phyloP scores from a whole-genome alignment of 1,140 invertebrate species.

The Platyscapa corneri region DNA sequence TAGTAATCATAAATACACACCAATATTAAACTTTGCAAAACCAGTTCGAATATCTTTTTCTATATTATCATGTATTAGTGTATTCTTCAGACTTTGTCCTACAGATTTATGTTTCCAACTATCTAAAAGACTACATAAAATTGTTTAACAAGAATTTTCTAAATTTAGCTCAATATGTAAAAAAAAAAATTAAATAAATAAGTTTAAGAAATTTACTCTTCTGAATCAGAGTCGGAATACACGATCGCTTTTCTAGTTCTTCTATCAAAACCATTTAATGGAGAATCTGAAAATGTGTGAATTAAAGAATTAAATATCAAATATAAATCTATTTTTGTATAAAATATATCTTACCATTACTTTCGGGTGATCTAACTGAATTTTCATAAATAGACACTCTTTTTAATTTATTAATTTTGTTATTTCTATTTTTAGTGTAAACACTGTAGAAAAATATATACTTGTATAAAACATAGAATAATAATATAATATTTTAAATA shows the following conservation, averaged over 20 bases:
- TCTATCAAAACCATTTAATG: background rate
- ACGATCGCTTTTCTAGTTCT: background rate
- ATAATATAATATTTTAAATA: background rate
- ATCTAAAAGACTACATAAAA: background rate
- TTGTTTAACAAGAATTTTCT: background rate
- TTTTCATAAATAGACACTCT: constrained; percentile 48
- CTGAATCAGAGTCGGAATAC: constrained; percentile 32
- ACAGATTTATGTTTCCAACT: background rate
- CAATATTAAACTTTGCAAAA: background rate
- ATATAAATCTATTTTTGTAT: constrained; percentile 13
- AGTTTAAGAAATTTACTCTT: constrained; percentile 18
- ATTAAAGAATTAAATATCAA: constrained; percentile 7
- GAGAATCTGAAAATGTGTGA: constrained; percentile 28
- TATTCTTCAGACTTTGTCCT: background rate
- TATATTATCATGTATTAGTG: background rate
- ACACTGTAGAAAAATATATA: background rate
- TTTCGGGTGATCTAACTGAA: background rate
- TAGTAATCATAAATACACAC: background rate
- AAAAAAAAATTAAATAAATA: background rate
- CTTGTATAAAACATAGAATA: background rate
- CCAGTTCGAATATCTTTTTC: background rate
- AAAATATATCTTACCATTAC: constrained; percentile 7
- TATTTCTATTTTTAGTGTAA: background rate
- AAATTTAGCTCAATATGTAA: background rate
- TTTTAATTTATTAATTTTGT: constrained; percentile 16